Evolutionary conservation across 35 echinoderm and acorn worm genomes (phyloP), one percentile per base, ranked within the genome.

Genomic region (Lytechinus variegatus): DNA sequence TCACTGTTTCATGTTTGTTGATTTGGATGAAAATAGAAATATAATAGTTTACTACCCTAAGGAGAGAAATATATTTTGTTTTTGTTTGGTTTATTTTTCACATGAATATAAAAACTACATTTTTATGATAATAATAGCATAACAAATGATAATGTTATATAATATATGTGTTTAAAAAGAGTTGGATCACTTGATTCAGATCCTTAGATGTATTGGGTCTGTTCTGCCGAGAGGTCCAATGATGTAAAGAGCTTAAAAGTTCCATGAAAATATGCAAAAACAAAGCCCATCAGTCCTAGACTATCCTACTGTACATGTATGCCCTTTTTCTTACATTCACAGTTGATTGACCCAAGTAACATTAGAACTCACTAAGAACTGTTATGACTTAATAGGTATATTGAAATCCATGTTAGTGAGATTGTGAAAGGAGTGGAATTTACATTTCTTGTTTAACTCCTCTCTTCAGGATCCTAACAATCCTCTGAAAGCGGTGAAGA

Each of bases 401-500:
- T 16, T 71, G 12, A 19, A 71, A 19, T 21, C 14, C 55, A 11
- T 9, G 55, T 56, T 56, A 8, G 5, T 9, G 55, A 9, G 8
- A 11, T 21, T 19, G 13, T 21, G 13, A 71, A 4, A 21, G 2
- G 21, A 71, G 3, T 21, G 10, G 61, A 71, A 56, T 56, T 56
- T 56, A 9, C 24, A 21, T 71, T 21, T 71, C 33, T 71, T 71
- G 14, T 71, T 5, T 71, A 71, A 24, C 61, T 71, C 16, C 13
- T 90, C 88, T 51, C 9, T n/a, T 90, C 88, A 90, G 92, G 92
- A 93, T 57, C 10, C 10, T 28, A 24, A 53, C 3, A 93, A 56
- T 54, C 92, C 92, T 14, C 92, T 57, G 9, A 93, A 93, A 54
- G 10, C 4, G 55, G 8, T 93, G 55, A 93, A 93, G 54, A 93